Evolutionary conservation across 2,888 invertebrate species (phyloP).

Genomic region (Habrosyne pyritoides): DNA sequence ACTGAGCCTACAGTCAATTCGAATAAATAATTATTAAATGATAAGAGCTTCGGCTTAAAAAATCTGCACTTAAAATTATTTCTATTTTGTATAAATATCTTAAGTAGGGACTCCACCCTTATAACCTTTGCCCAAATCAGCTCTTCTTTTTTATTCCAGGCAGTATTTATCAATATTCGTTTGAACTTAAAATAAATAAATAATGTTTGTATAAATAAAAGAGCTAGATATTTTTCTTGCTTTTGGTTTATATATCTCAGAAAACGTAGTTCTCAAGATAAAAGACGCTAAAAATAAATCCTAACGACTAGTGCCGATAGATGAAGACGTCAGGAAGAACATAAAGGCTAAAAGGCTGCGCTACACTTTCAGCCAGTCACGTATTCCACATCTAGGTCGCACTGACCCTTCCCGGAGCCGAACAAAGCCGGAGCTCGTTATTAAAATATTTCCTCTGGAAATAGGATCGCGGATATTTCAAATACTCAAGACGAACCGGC

Average conservation of each 20-base stretch:
- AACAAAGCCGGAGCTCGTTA: slow-evolving; percentile 10
- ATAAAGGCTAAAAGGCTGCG: slow-evolving; percentile 3
- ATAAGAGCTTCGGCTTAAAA: no score
- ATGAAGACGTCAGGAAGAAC: slow-evolving; percentile 7
- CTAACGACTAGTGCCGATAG: slow-evolving; percentile 2
- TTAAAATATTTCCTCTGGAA: slow-evolving; percentile 12
- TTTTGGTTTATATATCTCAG: neutral
- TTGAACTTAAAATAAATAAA: neutral
- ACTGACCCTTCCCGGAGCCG: slow-evolving; percentile 5
- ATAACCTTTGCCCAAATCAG: neutral
- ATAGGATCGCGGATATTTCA: neutral
- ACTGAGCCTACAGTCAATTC: neutral
- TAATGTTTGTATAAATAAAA: neutral
- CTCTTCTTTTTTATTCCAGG: neutral
- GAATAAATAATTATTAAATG: no score
- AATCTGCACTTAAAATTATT: neutral
- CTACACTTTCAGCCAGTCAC: slow-evolving; percentile 6
- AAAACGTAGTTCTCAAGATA: neutral
- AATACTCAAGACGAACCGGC: neutral
- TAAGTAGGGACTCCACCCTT: no score
- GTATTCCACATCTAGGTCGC: slow-evolving; percentile 9
- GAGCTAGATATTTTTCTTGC: neutral
- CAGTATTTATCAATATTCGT: neutral
- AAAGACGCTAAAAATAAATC: neutral
- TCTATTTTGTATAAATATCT: no score